Conservation (phyloP, 2,797 vertebrate genomes). For the Halcyon smyrnensis region DNA sequence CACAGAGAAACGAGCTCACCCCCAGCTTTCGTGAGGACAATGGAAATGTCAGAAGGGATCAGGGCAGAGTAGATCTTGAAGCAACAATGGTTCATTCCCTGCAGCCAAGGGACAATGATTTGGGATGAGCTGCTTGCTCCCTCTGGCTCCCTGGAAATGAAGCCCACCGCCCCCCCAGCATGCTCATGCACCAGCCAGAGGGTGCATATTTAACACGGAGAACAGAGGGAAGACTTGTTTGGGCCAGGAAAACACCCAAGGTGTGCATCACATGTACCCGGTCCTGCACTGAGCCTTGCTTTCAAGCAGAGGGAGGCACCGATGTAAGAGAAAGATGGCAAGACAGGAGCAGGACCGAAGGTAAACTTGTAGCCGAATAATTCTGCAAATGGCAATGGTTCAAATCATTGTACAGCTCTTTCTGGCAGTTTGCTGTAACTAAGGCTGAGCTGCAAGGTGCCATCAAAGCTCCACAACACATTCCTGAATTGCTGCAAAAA, state of each 20-base stretch:
- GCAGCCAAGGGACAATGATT: accelerated
- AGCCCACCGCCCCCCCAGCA: accelerated
- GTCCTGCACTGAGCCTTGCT: neutral
- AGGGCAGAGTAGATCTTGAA: neutral
- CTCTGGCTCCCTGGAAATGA: neutral
- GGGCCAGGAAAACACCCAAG: neutral
- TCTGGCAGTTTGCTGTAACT: constrained; percentile 1
- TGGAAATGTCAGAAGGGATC: neutral
- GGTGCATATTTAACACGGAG: neutral
- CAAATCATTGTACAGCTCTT: neutral
- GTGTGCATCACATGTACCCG: neutral
- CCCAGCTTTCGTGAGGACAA: neutral
- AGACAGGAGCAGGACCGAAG: neutral
- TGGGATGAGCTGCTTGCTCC: neutral
- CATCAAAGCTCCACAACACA: neutral
- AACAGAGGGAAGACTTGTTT: neutral
- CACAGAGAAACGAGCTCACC: accelerated
- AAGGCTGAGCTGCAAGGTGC: neutral
- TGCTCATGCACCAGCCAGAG: neutral
- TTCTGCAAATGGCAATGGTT: neutral
- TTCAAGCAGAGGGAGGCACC: neutral
- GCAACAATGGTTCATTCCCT: neutral
- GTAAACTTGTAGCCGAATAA: neutral
- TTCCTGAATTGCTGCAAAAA: neutral
- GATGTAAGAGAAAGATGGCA: neutral